Conservation (phyloP, 2,113 vertebrate genomes). For the Cricetomys ansorgei region DNA sequence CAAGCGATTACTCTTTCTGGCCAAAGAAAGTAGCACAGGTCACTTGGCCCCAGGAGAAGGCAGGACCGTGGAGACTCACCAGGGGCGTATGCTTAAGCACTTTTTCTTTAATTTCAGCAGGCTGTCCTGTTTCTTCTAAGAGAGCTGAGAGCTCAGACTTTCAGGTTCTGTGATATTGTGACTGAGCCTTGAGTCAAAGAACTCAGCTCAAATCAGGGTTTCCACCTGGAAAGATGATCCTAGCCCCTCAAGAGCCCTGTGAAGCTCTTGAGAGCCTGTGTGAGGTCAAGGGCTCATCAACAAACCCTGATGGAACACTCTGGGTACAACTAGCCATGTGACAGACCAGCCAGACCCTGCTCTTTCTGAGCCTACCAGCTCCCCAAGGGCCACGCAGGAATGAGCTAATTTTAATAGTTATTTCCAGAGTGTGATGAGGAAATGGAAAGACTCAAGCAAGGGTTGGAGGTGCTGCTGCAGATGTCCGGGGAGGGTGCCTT, state of each 20-base stretch:
- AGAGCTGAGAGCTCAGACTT: constrained; percentile 70
- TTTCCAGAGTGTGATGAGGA: neutral
- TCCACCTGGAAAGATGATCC: constrained; percentile 81
- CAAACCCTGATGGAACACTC: fast-evolving
- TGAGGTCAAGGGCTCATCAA: fast-evolving
- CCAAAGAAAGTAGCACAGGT: constrained; percentile 66
- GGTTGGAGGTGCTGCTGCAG: neutral
- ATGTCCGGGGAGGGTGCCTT: too few relatives aligned
- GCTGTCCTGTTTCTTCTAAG: constrained; percentile 84
- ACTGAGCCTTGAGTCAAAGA: constrained; percentile 86
- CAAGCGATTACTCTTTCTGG: constrained; percentile 48
- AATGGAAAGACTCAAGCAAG: neutral
- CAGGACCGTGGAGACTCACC: constrained; percentile 65
- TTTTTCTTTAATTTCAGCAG: constrained; percentile 83
- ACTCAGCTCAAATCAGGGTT: constrained; percentile 82
- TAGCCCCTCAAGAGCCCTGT: constrained; percentile 74
- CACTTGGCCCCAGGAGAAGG: constrained; percentile 61
- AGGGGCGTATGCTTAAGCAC: constrained; percentile 78
- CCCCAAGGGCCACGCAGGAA: fast-evolving
- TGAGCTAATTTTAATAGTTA: neutral
- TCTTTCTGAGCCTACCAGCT: neutral
- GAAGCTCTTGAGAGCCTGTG: fast-evolving
- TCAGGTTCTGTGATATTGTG: constrained; percentile 80
- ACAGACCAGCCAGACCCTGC: neutral
- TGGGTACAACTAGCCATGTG: fast-evolving